Conservation (phyloP, 2,113 vertebrate species). For the Corythaixoides concolor region DNA sequence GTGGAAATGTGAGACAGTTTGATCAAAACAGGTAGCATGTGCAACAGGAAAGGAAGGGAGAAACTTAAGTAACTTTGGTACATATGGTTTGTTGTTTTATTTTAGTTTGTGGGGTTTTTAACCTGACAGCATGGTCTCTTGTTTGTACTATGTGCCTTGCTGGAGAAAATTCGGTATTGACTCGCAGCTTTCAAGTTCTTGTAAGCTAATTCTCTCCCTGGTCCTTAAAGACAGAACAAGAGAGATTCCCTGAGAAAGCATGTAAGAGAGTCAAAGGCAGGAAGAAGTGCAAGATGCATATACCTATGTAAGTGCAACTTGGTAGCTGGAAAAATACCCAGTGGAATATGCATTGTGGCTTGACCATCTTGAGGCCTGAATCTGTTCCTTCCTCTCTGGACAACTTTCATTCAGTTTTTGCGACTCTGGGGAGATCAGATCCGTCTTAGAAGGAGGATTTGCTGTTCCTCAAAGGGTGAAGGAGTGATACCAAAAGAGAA, state of each 20-base stretch:
- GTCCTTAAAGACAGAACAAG: background rate
- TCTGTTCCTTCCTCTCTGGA: background rate
- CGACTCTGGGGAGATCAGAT: background rate
- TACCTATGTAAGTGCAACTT: rapidly evolving
- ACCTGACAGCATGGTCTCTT: background rate
- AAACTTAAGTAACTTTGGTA: background rate
- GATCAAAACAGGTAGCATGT: background rate
- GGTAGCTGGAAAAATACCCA: background rate
- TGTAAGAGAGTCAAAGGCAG: background rate
- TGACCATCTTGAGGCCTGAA: background rate
- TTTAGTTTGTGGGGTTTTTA: background rate
- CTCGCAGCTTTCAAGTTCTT: background rate
- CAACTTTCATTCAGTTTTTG: background rate
- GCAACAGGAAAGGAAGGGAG: background rate
- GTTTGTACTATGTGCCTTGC: background rate
- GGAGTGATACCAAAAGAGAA: background rate
- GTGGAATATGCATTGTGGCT: background rate
- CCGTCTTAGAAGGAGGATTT: background rate
- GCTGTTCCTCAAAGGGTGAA: background rate
- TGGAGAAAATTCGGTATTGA: background rate
- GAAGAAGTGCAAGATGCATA: background rate
- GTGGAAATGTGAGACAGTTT: background rate
- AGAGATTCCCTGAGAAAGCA: background rate
- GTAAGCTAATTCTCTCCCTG: background rate
- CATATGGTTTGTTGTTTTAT: background rate